phyloP scores from a whole-genome alignment of 2,797 vertebrate species.

The Coracias cyanogaster region DNA sequence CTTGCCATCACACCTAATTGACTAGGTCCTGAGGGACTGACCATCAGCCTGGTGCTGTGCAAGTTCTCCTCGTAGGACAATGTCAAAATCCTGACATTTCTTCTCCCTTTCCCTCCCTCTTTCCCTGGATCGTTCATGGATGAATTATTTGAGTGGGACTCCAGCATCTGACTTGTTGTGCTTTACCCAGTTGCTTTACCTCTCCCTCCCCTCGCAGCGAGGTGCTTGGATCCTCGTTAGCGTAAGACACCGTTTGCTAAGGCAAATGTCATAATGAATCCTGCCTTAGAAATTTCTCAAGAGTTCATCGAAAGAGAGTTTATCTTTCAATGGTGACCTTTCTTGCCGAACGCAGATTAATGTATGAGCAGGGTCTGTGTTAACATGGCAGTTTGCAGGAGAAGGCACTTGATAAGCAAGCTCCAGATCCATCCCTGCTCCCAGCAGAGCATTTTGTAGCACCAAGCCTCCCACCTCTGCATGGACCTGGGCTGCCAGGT shows the following conservation, averaged over 20 bases:
- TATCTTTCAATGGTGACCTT: slow-evolving; percentile 56
- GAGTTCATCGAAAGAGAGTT: slow-evolving; percentile 39
- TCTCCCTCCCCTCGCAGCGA: background rate
- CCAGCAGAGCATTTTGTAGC: background rate
- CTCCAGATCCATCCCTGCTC: background rate
- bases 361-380: background rate
- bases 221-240: background rate
- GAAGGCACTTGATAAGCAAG: background rate
- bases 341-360: background rate
- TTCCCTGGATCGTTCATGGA: background rate
- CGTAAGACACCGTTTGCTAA: background rate
- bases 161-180: background rate
- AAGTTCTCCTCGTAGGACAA: background rate
- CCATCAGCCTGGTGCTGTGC: background rate
- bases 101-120: background rate
- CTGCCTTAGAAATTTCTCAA: slow-evolving; percentile 15
- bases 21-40: background rate
- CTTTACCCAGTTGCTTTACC: background rate
- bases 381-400: slow-evolving; percentile 15
- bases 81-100: background rate
- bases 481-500: background rate
- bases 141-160: background rate
- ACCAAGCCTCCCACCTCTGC: background rate
- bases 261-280: slow-evolving; percentile 38
- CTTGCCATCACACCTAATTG: background rate